These are phyloP conservation scores for Cyaniris semiargus DNA, from an alignment of 2,888 invertebrate species.

Conservation along the genomic window DNA sequence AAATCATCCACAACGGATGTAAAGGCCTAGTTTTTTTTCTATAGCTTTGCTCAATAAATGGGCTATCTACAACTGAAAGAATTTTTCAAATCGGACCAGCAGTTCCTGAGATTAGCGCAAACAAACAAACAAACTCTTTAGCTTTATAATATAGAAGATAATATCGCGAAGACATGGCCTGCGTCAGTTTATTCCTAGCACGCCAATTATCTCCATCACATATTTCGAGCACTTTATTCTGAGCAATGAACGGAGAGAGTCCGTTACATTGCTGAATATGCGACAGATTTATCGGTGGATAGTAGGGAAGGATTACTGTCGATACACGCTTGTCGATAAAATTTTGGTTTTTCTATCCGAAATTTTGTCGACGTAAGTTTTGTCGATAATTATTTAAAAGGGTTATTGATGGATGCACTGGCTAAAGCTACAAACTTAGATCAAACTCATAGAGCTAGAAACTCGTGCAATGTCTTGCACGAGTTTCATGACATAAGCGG, in stretches of 20 bases:
- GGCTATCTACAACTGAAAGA: no score
- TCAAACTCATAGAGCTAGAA: no score
- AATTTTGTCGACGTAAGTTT: neutral
- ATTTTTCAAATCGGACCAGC: no score
- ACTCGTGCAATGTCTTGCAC: no score
- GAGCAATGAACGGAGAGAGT: constrained; percentile 77
- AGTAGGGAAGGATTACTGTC: constrained; percentile 52
- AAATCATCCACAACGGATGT: no score
- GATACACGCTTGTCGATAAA: constrained; percentile 40
- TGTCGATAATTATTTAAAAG: neutral
- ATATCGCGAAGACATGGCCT: constrained; percentile 49
- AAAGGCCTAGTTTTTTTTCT: no score
- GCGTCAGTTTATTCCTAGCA: constrained; percentile 65
- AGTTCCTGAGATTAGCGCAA: no score
- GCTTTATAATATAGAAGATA: neutral
- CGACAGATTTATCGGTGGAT: constrained; percentile 78
- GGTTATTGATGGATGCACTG: no score
- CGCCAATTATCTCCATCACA: constrained; percentile 76
- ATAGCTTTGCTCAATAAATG: no score
- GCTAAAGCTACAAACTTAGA: no score
- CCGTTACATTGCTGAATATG: constrained; percentile 79
- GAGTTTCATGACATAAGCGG: no score
- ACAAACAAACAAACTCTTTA: no score
- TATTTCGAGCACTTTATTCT: constrained; percentile 76
- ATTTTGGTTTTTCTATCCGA: constrained; percentile 4